Base-by-base conservation (phyloP, 2,797 vertebrate genomes). In the Tinamus major region DNA sequence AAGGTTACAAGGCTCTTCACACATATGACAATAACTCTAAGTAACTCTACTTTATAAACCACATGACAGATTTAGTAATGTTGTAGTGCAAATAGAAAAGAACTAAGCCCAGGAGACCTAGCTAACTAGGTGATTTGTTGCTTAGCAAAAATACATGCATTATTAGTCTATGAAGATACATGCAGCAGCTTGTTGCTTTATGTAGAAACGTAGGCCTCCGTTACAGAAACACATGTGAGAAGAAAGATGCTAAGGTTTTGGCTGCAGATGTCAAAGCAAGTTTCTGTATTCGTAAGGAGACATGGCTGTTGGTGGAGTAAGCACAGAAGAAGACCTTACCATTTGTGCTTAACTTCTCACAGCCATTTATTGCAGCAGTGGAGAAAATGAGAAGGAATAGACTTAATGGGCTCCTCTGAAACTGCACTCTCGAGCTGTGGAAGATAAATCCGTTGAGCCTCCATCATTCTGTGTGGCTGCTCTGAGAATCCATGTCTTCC, bases 51-150 rank as follows among this genome's bases (percentile, higher is more conserved):
- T 87, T 87, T 91, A 67, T 82, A 91, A 92, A 89, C 78, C 89
- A 58, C 68, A 39, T 72, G 76, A 85, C 65, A 78, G 62, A 31
- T 91, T 78, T 71, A 78, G 49, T 33, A 80, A 39, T 82, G 42
- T 64, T 59, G 58, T 46, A 68, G 37, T n/a, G 49, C 41, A 58
- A 83, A 20, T 48, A 55, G 69, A 89, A 85, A 69, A 85, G 27
- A 93, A 89, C 41, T 83, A 80, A 56, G 62, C 87, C 70, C 46
- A 9, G 33, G 89, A 91, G 92, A 80, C 44, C 44, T 87, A 89
- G 85, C 94, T 94, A 95, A 92, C 88, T 53, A 78, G 65, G 33
- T 71, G 31, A 26, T 91, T 87, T 83, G 69, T 92, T 92, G 13
- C 72, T 87, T 76, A 55, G 58, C 17, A 91, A 92, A 94, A 95